phyloP scores from a whole-genome alignment of 2,888 invertebrate species.

The Melangyna quadrimaculata region DNA sequence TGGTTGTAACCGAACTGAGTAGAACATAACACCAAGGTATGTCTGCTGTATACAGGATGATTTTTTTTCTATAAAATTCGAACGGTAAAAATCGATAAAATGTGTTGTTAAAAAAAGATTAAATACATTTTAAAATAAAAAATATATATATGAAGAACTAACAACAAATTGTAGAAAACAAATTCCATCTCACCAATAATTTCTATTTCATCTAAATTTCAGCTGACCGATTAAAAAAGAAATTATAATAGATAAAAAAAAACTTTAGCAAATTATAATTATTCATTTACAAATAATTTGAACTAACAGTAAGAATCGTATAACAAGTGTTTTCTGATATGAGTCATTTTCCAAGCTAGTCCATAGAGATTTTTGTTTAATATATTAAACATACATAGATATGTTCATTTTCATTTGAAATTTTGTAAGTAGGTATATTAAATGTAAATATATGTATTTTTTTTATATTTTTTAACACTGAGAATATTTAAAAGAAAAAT shows the following conservation, averaged over 20 bases:
- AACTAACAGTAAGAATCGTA: background rate
- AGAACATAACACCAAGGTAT: no score
- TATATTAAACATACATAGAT: slow-evolving; percentile 1
- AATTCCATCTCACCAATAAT: background rate
- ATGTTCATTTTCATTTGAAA: slow-evolving; percentile 1
- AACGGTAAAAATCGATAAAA: no score
- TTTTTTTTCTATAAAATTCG: no score
- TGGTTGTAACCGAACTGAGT: no score
- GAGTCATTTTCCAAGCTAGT: background rate
- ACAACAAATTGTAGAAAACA: no score
- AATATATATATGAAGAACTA: background rate
- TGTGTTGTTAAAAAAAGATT: no score
- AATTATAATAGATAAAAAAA: background rate
- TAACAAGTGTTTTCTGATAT: slow-evolving; percentile 5
- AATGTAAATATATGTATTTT: slow-evolving; percentile 24
- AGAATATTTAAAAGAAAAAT: slow-evolving; percentile 32
- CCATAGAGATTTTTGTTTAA: background rate
- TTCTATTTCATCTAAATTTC: background rate
- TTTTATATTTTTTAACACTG: slow-evolving; percentile 27
- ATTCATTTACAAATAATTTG: background rate
- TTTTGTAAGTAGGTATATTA: slow-evolving; percentile 3
- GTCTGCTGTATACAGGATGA: no score
- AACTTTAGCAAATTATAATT: background rate
- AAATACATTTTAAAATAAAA: no score
- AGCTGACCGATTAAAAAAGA: background rate